phyloP scores from a whole-genome alignment of 35 echinoderm and acorn worm species.

The Ophiothrix spiculata region DNA sequence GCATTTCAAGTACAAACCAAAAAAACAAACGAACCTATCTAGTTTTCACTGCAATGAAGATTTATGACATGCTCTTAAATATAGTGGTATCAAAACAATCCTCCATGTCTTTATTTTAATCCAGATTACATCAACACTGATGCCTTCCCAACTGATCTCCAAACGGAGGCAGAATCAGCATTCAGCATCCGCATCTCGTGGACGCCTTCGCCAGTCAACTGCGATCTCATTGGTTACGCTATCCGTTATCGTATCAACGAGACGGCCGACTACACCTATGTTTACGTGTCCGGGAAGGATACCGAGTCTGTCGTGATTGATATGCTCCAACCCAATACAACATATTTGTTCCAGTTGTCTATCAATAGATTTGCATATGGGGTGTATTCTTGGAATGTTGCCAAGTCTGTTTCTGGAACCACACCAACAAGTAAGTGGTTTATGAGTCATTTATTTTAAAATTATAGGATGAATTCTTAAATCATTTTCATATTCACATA shows the following conservation, averaged over 20 bases:
- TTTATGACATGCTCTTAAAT: background rate
- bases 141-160: slow-evolving; percentile 8
- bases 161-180: background rate
- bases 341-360: slow-evolving; percentile 79
- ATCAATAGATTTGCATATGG: slow-evolving; percentile 57
- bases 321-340: slow-evolving; percentile 31
- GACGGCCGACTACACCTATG: slow-evolving; percentile 24
- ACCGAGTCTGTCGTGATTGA: slow-evolving; percentile 17
- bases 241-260: slow-evolving; percentile 62
- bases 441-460: too few relatives aligned
- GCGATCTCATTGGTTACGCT: slow-evolving; percentile 14
- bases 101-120: background rate
- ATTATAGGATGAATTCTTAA: too few relatives aligned
- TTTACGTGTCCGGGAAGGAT: slow-evolving; percentile 37
- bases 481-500: too few relatives aligned
- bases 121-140: slow-evolving; percentile 11
- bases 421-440: slow-evolving; percentile 17
- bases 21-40: too few relatives aligned
- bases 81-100: background rate
- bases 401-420: slow-evolving; percentile 49
- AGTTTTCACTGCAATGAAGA: background rate
- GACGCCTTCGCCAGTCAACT: background rate
- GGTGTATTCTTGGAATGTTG: slow-evolving; percentile 57
- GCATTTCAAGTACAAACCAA: too few relatives aligned
- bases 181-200: background rate